Evolutionary conservation across 1,140 invertebrate genomes (phyloP).

Genomic region (Sycobia sp.): DNA sequence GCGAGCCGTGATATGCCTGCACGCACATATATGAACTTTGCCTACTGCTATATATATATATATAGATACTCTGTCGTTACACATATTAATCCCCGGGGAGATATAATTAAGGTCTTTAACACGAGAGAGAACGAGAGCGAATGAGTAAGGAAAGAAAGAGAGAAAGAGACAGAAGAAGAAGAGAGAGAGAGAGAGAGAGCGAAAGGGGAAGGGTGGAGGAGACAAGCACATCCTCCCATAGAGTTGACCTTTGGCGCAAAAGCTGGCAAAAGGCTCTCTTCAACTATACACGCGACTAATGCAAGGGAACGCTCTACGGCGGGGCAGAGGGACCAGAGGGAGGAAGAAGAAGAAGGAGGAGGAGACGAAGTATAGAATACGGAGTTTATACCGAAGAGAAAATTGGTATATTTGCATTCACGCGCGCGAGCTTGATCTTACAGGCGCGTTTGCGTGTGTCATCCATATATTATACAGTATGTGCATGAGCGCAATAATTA

Average conservation of each 20-base stretch:
- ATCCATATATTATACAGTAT: not conserved
- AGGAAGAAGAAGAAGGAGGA: too few species aligned
- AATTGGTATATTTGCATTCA: slow-evolving; percentile 15
- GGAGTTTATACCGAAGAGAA: not conserved
- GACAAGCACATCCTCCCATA: slow-evolving; percentile 37
- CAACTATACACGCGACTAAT: too few species aligned
- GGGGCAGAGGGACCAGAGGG: not conserved
- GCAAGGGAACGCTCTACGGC: slow-evolving; percentile 9
- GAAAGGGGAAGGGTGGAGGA: too few species aligned
- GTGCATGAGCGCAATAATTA: slow-evolving; percentile 17
- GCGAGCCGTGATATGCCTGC: slow-evolving; percentile 37
- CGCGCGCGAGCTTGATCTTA: too few species aligned
- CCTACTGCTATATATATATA: too few species aligned
- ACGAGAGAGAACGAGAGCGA: not conserved
- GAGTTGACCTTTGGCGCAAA: slow-evolving; percentile 38
- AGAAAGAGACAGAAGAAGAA: not conserved
- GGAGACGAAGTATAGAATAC: not conserved
- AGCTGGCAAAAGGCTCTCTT: too few species aligned
- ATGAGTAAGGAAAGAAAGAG: not conserved
- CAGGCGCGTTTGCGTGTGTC: slow-evolving; percentile 6
- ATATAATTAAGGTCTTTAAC: slow-evolving; percentile 29
- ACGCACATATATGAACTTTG: slow-evolving; percentile 36
- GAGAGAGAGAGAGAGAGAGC: not conserved
- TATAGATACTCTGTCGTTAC: slow-evolving; percentile 39
- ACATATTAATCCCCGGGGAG: slow-evolving; percentile 41